Conservation (phyloP, 2,888 invertebrate species). For the Euspilapteryx auroguttella region DNA sequence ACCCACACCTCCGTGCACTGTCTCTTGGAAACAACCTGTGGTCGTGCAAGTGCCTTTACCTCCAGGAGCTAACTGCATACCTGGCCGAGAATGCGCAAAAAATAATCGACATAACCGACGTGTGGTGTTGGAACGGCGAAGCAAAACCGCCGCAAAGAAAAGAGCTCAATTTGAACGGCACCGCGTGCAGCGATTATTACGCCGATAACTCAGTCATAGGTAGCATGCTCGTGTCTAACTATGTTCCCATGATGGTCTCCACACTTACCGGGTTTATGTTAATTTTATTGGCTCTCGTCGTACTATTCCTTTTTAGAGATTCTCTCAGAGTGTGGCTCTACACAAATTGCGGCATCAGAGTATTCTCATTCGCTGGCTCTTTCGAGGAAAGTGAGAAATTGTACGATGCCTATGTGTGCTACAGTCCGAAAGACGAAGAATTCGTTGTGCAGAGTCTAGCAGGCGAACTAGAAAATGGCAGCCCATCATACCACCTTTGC, state of each 20-base stretch:
- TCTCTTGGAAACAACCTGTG: conserved; percentile 84
- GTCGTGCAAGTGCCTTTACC: conserved; percentile 89
- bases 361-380: conserved; percentile 71
- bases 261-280: conserved; percentile 77
- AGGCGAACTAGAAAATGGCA: conserved; percentile 81
- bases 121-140: conserved; percentile 81
- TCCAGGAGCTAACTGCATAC: conserved; percentile 82
- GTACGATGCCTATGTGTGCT: conserved; percentile 92
- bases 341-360: conserved; percentile 81
- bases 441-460: conserved; percentile 85
- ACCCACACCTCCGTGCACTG: conserved; percentile 71
- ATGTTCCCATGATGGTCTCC: conserved; percentile 81
- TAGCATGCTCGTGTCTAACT: conserved; percentile 79
- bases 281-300: conserved; percentile 73
- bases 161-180: conserved; percentile 81
- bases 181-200: conserved; percentile 85
- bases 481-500: conserved; percentile 79
- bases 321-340: conserved; percentile 86
- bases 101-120: conserved; percentile 76
- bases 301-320: conserved; percentile 84
- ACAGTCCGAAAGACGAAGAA: conserved; percentile 89
- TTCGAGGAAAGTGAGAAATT: conserved; percentile 82
- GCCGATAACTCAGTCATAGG: conserved; percentile 82
- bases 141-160: conserved; percentile 74
- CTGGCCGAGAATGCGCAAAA: conserved; percentile 79